phyloP scores from a whole-genome alignment of 2,113 vertebrate genomes.

The Amphiprion ocellaris region DNA sequence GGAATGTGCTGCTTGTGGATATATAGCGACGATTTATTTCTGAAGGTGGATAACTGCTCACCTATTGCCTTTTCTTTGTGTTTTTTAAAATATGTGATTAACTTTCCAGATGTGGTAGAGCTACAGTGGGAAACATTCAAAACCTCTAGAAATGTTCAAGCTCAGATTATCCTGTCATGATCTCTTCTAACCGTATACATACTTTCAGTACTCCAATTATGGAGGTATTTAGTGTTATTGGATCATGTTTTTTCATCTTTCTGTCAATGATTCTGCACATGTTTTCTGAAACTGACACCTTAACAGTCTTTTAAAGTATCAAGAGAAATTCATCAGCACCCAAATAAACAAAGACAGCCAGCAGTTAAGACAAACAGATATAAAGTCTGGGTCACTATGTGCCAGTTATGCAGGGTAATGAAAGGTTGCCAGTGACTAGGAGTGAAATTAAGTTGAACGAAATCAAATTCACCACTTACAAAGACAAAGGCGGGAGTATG shows the following conservation, averaged over 20 bases:
- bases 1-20: slow-evolving; percentile 9
- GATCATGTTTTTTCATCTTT: neutral
- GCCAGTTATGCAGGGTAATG: neutral
- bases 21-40: slow-evolving; percentile 10
- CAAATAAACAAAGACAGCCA: neutral
- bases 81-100: neutral
- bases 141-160: neutral
- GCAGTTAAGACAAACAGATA: neutral
- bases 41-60: neutral
- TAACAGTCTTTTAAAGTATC: accelerated
- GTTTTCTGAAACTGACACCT: neutral
- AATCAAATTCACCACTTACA: slow-evolving; percentile 10
- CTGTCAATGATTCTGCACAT: too few species aligned
- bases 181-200: neutral
- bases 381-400: slow-evolving; percentile 7
- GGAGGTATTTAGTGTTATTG: neutral
- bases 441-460: neutral
- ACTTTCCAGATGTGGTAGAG: slow-evolving; percentile 11
- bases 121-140: neutral
- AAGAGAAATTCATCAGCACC: neutral
- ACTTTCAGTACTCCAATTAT: neutral
- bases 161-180: neutral
- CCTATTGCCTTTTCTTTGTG: too few species aligned
- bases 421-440: neutral
- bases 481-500: slow-evolving; percentile 21